Base-by-base conservation (phyloP, 2,113 vertebrate species). In the Oryzias celebensis region DNA sequence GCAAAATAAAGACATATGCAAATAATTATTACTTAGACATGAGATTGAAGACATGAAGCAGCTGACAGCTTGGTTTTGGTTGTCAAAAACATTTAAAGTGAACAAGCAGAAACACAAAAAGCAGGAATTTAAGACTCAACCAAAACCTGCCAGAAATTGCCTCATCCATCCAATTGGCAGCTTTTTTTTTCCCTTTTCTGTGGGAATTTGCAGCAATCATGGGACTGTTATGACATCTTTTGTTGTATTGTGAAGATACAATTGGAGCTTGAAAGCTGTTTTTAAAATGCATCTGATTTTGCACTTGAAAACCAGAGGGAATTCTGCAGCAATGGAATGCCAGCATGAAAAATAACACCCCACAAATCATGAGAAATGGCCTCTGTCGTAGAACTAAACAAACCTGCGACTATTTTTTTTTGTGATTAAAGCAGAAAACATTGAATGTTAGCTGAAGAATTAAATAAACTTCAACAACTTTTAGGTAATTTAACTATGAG, bases 91-190 rank as follows among this genome's bases (percentile, higher is more conserved):
- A 36, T 36, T 12, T 36, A 8, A 12, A 36, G 36, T 36, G 36
- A 36, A 12, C 1, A 36, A 36, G 36, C 36, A 28, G 26, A 36
- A 10, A 36, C 36, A 36, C 36, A 36, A 12, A 36, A 36, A 36
- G 36, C 36, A 36, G 10, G 36, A 36, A 10, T 36, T 36, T 36
- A 36, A 8, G 36, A 36, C 36, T 20, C 14, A 58, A 53, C 58
- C 58, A 69, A 68, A 75, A 65, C 65, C 74, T 14, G 41, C 43
- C 73, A 50, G 72, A 64, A 85, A 65, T 24, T 68, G 54, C 87
- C 68, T 89, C 71, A 77, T 84, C 62, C 81, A 84, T 86, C 69
- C 62, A 75, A 31, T 52, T 43, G 23, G 71, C 72, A 84, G 75
- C 51, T 68, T 84, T 88, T 83, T 73, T 71, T 4, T 6, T 28